phyloP scores from a whole-genome alignment of 53 echinoderm and acorn worm species.

The Apostichopus leukothele region DNA sequence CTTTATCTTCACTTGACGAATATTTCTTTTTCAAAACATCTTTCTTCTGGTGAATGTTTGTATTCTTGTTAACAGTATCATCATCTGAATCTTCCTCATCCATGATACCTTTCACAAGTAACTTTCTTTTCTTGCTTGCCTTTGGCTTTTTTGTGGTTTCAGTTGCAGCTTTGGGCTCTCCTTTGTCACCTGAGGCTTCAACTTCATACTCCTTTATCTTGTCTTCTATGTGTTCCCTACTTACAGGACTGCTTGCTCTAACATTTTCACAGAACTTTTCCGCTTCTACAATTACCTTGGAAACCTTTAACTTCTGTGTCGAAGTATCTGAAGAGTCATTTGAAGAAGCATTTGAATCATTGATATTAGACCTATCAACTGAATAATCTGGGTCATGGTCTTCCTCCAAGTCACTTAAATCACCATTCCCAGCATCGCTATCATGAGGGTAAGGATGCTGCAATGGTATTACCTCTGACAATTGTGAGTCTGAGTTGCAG shows the following conservation, averaged over 20 bases:
- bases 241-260: constrained; percentile 1
- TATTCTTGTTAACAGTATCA: background rate
- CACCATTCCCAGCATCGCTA: constrained; percentile 1
- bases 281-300: background rate
- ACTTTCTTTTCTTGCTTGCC: background rate
- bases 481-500: constrained; percentile 11
- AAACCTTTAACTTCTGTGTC: background rate
- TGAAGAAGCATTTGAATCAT: constrained; percentile 1
- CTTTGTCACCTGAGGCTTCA: background rate
- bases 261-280: background rate
- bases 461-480: constrained; percentile 18
- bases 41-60: constrained; percentile 9
- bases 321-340: constrained; percentile 18
- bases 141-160: background rate
- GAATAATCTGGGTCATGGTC: constrained; percentile 18
- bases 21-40: constrained; percentile 4
- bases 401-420: constrained; percentile 13
- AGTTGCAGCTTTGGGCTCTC: background rate
- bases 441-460: background rate
- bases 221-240: background rate
- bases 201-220: constrained; percentile 11
- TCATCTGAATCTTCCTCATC: background rate
- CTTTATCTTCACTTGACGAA: background rate
- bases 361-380: background rate
- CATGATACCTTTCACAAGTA: background rate